Base-by-base conservation (phyloP, 2,113 vertebrate genomes). In the Sander lucioperca region DNA sequence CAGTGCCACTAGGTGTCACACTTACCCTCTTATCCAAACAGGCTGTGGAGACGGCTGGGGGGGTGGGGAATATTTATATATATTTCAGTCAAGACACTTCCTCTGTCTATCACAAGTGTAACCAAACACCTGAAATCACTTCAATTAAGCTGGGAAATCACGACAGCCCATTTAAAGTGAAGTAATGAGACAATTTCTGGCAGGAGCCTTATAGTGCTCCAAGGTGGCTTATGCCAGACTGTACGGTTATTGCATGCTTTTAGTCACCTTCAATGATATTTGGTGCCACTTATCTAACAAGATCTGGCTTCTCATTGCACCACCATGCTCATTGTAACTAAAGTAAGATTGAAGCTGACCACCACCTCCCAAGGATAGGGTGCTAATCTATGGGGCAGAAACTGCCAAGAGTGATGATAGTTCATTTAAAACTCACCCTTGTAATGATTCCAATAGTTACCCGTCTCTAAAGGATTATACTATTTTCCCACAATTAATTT, bases 1-100 rank as follows among this genome's bases (percentile, higher is more conserved):
- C 0, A 4, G 0, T 1, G 71, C 30, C 94, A 91, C 91, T 90
- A 92, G 94, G 88, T 92, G 94, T 91, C 94, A 93, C 88, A 72
- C 87, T 93, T 88, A 67, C 86, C 85, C 80, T 85, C 91, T 93
- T 66, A 0, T 61, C 43, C 19, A 53, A 10, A 5, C 21, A 0
- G 4, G 21, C 64, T 27, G 6, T 19, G 11, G 59, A 27, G 5
- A 65, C 2, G 19, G 57, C 64, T 61, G 30, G 27, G 30, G 15
- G 25, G 30, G 15, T n/a, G 30, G 16, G 57, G 56, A 16, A 18
- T 72, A 53, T 81, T 77, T 83, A 25, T 30, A 68, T 39, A 43
- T 11, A 43, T 78, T 69, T 76, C 69, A 86, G 76, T 65, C 48
- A 47, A 71, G 45, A 69, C 86, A 25, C 75, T 74, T 79, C 36